Base-by-base conservation (phyloP, 2,797 vertebrate species). In the Denticeps clupeoides region DNA sequence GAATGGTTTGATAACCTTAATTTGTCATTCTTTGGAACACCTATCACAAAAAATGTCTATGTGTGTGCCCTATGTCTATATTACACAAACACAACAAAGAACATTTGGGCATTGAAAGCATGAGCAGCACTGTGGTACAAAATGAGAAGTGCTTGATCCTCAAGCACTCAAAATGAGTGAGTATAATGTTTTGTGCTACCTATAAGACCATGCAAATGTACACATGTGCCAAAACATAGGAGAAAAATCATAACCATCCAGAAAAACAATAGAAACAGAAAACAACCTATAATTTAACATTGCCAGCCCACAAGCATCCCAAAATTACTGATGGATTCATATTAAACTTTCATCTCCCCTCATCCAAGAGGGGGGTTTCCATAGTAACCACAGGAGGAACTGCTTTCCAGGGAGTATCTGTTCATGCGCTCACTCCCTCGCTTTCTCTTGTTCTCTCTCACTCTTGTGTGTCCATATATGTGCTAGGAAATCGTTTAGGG, bases 311-410 rank as follows among this genome's bases (percentile, higher is more conserved):
- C 56, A 55, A 62, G 59, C 54, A 51, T 44, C 38, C 27, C 33
- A 51, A 55, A 55, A 58, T 69, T 66, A 64, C 61, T 60, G 60
- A 64, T 62, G 61, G 51, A 49, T 66, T 58, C 49, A 57, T 49
- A 55, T 62, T 62, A 64, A 62, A 66, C 55, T 45, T 54, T 53
- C 58, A 56, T 59, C 58, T 65, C 45, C 55, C 50, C 51, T 25
- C 18, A 41, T 47, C 31, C 25, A 24, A 55, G 46, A 55, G 46
- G 46, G 52, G 2, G 25, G 57, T 69, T 67, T 53, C 63, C 63
- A 67, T 69, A 44, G 67, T 47, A 64, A 69, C 67, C 51, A 29
- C 54, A 51, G 45, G 60, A 56, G 51, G 52, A 62, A 60, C 41
- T 43, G 45, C 35, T 33, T 37, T 47, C 37, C 45, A 4, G 49